A percentile compares a stretch with the other conserved stretches of the same genome.
Conservation (phyloP, 1,140 invertebrate genomes). For the Ganaspis sp. region DNA sequence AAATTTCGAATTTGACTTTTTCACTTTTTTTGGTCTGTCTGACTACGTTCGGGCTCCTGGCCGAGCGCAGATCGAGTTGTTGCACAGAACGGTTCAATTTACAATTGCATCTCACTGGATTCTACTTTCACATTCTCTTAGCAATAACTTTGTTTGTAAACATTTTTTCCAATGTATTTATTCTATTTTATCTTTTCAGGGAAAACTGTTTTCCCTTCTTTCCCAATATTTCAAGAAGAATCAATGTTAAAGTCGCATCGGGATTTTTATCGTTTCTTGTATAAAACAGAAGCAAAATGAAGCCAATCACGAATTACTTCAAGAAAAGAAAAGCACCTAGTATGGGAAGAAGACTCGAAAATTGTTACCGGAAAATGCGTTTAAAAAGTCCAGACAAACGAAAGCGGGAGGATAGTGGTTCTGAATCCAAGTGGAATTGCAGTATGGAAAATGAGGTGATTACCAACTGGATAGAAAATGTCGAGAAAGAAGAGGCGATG, state of each 20-base stretch:
- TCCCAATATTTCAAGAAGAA: conserved; percentile 64
- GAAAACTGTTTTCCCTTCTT: conserved; percentile 60
- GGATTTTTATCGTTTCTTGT: conserved; percentile 75
- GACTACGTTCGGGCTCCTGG: too few species aligned
- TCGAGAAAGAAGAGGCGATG: not conserved
- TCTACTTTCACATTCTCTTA: too few species aligned
- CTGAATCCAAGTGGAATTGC: not conserved
- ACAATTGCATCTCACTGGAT: too few species aligned
- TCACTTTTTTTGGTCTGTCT: too few species aligned
- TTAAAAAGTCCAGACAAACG: not conserved
- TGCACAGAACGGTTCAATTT: too few species aligned
- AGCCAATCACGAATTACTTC: conserved; percentile 41
- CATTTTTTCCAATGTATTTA: too few species aligned
- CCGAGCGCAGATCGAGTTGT: too few species aligned
- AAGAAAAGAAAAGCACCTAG: not conserved
- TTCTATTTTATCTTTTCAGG: conserved; percentile 45
- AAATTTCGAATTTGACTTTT: too few species aligned
- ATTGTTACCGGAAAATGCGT: not conserved
- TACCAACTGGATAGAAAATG: not conserved
- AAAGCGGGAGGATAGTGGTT: not conserved
- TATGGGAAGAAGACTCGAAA: not conserved
- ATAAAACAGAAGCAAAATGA: conserved; percentile 70
- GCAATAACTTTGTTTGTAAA: too few species aligned
- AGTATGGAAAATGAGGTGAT: not conserved
- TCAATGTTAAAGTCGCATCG: conserved; percentile 51